phyloP scores from a whole-genome alignment of 1,140 invertebrate species.

The Akabosia matsudoensis region DNA sequence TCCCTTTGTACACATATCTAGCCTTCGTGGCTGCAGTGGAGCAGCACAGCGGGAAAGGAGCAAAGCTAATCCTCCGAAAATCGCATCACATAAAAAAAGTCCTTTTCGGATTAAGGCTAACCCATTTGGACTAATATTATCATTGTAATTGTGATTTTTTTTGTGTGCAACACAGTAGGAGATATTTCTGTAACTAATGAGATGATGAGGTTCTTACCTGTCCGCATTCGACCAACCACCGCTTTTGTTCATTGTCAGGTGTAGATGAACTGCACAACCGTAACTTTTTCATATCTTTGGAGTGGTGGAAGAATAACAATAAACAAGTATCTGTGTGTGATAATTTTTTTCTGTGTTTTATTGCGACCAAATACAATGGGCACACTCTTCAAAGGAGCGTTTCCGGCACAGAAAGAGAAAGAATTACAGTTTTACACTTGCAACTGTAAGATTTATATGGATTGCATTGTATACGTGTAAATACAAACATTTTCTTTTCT shows the following conservation, averaged over 20 bases:
- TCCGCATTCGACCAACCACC: not conserved
- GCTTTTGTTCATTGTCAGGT: not conserved
- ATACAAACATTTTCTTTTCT: too few species aligned
- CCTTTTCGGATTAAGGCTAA: too few species aligned
- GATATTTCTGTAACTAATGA: conserved; percentile 4
- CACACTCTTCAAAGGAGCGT: not conserved
- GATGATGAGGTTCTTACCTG: not conserved
- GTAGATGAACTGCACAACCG: too few species aligned
- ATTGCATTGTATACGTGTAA: too few species aligned
- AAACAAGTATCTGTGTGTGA: not conserved
- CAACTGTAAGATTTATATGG: too few species aligned
- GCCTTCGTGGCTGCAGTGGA: not conserved
- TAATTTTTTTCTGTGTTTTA: not conserved
- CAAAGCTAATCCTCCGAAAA: not conserved
- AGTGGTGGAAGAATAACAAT: too few species aligned
- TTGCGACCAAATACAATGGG: not conserved
- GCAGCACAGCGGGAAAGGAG: not conserved
- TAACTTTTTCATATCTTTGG: too few species aligned
- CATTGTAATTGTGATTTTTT: not conserved
- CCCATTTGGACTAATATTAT: too few species aligned
- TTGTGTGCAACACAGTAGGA: not conserved
- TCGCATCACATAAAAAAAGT: not conserved
- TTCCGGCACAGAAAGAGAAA: too few species aligned
- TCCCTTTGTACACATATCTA: not conserved
- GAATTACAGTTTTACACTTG: too few species aligned